Evolutionary conservation across 2,797 vertebrate genomes (phyloP).

Genomic region (Chaetophractus vellerosus): DNA sequence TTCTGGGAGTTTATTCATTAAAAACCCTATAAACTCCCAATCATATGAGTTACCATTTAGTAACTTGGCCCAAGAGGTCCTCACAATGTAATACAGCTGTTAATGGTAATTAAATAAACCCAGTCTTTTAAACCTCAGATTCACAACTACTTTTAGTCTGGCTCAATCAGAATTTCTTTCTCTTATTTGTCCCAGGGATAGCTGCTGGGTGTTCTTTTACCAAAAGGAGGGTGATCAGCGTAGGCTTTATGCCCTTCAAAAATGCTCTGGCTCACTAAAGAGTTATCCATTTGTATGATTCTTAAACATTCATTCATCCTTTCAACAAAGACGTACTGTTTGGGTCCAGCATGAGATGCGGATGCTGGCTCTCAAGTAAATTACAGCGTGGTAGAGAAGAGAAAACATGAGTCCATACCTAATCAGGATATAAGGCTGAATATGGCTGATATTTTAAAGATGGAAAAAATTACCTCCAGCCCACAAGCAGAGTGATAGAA

Average conservation of each 20-base stretch:
- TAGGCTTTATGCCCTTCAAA: background rate
- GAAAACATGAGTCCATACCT: background rate
- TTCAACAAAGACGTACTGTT: background rate
- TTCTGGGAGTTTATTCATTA: conserved; percentile 30
- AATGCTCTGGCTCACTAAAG: conserved; percentile 19
- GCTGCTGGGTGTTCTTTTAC: background rate
- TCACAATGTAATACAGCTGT: background rate
- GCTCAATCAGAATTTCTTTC: conserved; percentile 26
- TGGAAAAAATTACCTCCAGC: background rate
- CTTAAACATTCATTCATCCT: background rate
- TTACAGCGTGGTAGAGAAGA: background rate
- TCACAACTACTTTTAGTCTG: conserved; percentile 48
- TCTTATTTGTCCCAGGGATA: conserved; percentile 23
- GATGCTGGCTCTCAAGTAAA: conserved; percentile 41
- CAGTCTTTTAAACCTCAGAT: conserved; percentile 12
- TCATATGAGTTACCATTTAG: conserved; percentile 28
- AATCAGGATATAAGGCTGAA: background rate
- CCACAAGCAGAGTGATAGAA: background rate
- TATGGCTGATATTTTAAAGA: background rate
- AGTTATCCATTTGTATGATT: conserved; percentile 30
- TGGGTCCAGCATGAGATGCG: background rate
- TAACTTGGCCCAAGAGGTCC: conserved; percentile 14
- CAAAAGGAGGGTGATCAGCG: conserved; percentile 18
- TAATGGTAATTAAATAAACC: background rate
- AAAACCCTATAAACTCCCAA: conserved; percentile 26